Evolutionary conservation across 2,888 invertebrate genomes (phyloP).

Genomic region (Leucophenga montana): DNA sequence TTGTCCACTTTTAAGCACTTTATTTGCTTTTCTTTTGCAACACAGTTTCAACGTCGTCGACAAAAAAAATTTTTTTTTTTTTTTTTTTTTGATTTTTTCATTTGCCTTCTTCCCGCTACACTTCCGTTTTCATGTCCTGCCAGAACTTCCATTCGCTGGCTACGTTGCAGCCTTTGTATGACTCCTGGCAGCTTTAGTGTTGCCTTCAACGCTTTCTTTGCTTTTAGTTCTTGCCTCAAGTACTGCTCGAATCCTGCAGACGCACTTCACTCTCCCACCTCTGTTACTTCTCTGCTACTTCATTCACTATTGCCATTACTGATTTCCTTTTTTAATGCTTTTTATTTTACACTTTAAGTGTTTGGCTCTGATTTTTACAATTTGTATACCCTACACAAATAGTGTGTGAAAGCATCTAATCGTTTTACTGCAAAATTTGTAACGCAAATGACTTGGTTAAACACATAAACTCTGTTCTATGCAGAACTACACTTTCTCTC

Average conservation of each 20-base stretch:
- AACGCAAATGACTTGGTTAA: no score
- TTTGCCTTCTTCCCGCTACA: neutral
- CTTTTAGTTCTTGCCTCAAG: neutral
- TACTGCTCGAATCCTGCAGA: slow-evolving; percentile 16
- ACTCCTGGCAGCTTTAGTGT: slow-evolving; percentile 3
- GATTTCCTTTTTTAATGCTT: slow-evolving; percentile 30
- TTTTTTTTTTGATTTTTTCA: neutral
- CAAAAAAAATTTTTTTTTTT: neutral
- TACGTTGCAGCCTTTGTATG: slow-evolving; percentile 2
- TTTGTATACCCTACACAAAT: neutral
- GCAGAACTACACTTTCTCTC: no score
- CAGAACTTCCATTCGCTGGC: no score
- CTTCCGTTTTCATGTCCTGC: neutral
- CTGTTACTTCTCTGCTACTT: neutral
- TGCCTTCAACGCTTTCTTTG: neutral
- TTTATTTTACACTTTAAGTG: slow-evolving; percentile 12
- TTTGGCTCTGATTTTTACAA: slow-evolving; percentile 30
- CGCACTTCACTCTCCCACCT: slow-evolving; percentile 18
- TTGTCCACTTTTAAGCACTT: slow-evolving; percentile 22
- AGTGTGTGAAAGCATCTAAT: no score
- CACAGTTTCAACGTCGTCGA: neutral
- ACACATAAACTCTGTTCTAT: no score
- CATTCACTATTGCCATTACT: slow-evolving; percentile 1
- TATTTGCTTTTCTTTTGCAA: slow-evolving; percentile 12
- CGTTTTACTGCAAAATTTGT: no score